Evolutionary conservation across 2,113 vertebrate genomes (phyloP), one percentile per base, ranked within the genome.

Genomic region (Menura novaehollandiae): DNA sequence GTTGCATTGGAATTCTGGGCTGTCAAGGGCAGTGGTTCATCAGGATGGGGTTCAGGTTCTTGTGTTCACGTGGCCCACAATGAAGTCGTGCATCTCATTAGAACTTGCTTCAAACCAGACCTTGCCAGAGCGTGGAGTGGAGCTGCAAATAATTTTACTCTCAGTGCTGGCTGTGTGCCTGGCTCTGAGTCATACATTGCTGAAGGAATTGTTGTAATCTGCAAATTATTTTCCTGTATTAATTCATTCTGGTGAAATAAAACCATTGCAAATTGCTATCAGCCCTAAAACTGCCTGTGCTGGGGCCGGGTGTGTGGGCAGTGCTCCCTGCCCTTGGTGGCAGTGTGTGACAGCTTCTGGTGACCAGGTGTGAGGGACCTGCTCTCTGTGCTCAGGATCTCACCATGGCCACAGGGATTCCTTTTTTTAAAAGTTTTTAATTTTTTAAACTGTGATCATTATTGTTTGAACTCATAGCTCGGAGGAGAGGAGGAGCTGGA

Each of bases 171-270:
- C 94, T 77, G 75, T 52, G 62, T 71, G 85, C 93, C 91, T 83
- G 63, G 55, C 71, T 88, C 72, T 30, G 72, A 91, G 75, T 90
- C 93, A 97, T 37, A 6, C 60, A 67, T 41, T 58, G 82, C 88
- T 75, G 78, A 72, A 89, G 89, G 83, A 74, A 68, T 66, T 49
- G 53, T 55, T 80, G 89, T 89, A 69, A 94, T 85, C 91, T 78
- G 88, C 73, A 84, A 30, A 72, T 95, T 86, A 83, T 94, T 94
- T 91, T 76, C 81, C 44, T 64, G 66, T 74, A 83, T 88, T 95
- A 89, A 96, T 93, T 91, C 86, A 91, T 69, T 17, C 74, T 75
- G 81, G 71, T 91, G 90, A 89, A 94, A 95, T 66, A 88, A 92
- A 91, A 60, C 62, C 26, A 3, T 43, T 15, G 72, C 22, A 67